phyloP scores from a whole-genome alignment of 2,113 vertebrate species.

The Myodes glareolus region DNA sequence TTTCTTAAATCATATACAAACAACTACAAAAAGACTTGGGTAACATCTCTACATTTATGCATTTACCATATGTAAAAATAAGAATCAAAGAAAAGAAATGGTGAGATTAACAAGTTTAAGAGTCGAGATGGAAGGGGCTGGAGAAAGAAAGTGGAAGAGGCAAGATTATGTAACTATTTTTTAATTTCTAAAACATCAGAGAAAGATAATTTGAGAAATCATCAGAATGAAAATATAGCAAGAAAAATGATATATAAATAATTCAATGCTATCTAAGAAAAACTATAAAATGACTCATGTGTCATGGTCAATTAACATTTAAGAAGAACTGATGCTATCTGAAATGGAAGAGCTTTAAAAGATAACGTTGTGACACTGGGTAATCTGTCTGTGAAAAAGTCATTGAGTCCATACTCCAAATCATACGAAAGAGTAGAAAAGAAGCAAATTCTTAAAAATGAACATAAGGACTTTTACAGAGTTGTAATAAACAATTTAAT shows the following conservation, averaged over 20 bases:
- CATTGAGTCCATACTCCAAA: background rate
- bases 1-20: background rate
- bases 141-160: background rate
- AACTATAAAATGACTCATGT: no score
- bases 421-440: background rate
- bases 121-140: background rate
- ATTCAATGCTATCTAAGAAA: background rate
- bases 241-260: background rate
- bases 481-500: background rate
- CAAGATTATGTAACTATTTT: background rate
- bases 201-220: background rate
- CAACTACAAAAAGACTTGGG: background rate
- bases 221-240: background rate
- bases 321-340: background rate
- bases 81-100: background rate
- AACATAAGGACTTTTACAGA: background rate
- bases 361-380: background rate
- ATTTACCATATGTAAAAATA: background rate
- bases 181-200: background rate
- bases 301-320: background rate
- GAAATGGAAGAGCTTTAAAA: background rate
- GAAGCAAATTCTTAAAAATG: background rate
- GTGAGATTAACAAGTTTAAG: background rate
- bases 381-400: background rate
- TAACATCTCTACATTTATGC: background rate